These are phyloP conservation scores for Lasioglossum zephyrum DNA, from an alignment of 2,888 invertebrate genomes.

Conservation along the genomic window DNA sequence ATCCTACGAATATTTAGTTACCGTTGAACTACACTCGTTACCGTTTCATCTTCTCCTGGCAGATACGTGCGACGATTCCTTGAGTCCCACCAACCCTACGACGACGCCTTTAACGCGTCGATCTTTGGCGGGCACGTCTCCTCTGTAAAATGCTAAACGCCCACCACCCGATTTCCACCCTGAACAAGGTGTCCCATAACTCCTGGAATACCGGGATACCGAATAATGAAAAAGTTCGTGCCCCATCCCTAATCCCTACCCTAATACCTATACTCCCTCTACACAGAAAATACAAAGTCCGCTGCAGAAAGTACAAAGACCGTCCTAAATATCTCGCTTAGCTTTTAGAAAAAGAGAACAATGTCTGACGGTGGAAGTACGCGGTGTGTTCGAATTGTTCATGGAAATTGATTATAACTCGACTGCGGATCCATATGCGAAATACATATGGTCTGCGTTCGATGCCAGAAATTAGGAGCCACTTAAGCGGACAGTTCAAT, in stretches of 20 bases:
- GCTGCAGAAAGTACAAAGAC: neutral
- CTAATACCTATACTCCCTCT: too few species aligned
- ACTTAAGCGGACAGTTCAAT: too few species aligned
- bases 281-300: neutral
- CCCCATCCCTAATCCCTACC: too few species aligned
- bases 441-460: neutral
- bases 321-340: neutral
- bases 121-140: conserved; percentile 67
- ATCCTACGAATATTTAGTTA: conserved; percentile 72
- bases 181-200: neutral
- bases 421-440: neutral
- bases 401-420: neutral
- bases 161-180: conserved; percentile 22
- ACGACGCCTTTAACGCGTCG: conserved; percentile 56
- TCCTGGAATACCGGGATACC: neutral
- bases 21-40: conserved; percentile 71
- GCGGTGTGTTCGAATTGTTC: neutral
- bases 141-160: conserved; percentile 65
- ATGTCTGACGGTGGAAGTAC: neutral
- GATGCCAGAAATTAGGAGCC: neutral
- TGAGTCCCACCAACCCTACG: conserved; percentile 44
- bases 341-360: neutral
- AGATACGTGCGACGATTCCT: conserved; percentile 72
- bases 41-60: conserved; percentile 73
- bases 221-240: neutral